Percentiles rank a stretch among this genome's conserved stretches.
These are phyloP conservation scores for Iselma pallidipennis DNA, from an alignment of 2,888 invertebrate genomes.

Conservation along the genomic window DNA sequence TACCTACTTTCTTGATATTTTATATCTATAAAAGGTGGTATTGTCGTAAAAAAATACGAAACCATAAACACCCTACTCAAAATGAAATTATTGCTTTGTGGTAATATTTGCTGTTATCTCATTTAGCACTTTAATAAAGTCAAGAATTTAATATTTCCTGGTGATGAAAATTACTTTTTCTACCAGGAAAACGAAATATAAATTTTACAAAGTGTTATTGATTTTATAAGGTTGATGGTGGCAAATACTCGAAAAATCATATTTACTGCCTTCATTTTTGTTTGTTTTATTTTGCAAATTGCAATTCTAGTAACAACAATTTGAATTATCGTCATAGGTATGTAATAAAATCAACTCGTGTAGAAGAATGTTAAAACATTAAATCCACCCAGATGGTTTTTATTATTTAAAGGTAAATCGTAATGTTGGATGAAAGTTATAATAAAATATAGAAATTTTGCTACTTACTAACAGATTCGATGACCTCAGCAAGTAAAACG, in stretches of 20 bases:
- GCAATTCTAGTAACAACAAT: background rate
- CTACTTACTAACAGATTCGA: constrained; percentile 90
- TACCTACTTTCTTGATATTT: background rate
- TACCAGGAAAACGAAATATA: background rate
- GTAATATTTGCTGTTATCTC: background rate
- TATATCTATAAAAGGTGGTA: no score
- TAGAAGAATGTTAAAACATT: constrained; percentile 44
- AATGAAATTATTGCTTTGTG: background rate
- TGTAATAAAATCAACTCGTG: constrained; percentile 58
- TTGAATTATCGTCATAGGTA: background rate
- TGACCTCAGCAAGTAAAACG: constrained; percentile 87
- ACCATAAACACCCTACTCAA: background rate
- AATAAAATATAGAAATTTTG: no score
- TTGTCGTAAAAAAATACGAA: background rate
- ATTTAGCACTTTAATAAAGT: background rate
- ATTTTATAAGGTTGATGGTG: no score
- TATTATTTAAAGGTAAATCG: no score
- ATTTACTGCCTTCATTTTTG: no score
- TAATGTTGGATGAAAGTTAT: no score
- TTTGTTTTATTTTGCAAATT: no score
- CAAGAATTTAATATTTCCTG: background rate
- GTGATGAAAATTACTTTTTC: background rate
- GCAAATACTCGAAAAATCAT: no score
- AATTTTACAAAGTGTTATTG: no score
- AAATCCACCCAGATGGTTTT: no score